Base-by-base conservation (phyloP, 1,140 invertebrate genomes). In the Psilanteris sp. region DNA sequence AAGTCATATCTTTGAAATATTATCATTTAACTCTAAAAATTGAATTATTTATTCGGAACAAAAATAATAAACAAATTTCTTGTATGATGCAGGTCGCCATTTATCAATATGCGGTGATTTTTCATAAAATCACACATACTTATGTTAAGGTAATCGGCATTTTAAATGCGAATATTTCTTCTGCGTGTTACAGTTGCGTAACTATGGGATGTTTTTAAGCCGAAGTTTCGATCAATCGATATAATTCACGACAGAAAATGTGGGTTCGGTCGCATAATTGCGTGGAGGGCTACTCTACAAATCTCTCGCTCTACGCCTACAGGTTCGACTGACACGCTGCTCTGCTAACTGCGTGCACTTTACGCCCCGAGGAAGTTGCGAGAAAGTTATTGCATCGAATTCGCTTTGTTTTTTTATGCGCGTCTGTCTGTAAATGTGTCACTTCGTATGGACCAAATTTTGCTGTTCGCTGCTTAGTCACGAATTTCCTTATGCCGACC, bases 301-400 rank as follows among this genome's bases (percentile, higher is more conserved):
- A 61, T 70, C 54, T 70, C 18, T 27, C 29, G 32, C 27, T 54
- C 37, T 41, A 54, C 54, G 66, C 66, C 66, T 61, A 70, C 61
- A 44, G 61, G 34, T 15, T 50, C 10, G 10, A 4, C 22, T 41
- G 29, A 37, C 48, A 41, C 15, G 9, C 20, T 9, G 20, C 34
- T 29, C 34, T 32, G 36, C 9, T 18, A 26, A 20, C 32, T 22
- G 14, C 32, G 39, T 48, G 22, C 54, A 44, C 36, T 61, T 71
- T 61, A 46, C 55, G 55, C 67, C 43, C 52, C 43, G 11, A 50
- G 52, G 52, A 50, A 68, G 41, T 48, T 48, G 20, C 64, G 64
- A 59, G 66, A 70, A 70, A 70, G 52, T 68, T 68, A 57, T 70
- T 44, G 43, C 27, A 46, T 34, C 10, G 34, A 2, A 13, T 44